Conservation (phyloP, 37 sponge, comb jelly and placozoan species). For the Amphimedon queenslandica region DNA sequence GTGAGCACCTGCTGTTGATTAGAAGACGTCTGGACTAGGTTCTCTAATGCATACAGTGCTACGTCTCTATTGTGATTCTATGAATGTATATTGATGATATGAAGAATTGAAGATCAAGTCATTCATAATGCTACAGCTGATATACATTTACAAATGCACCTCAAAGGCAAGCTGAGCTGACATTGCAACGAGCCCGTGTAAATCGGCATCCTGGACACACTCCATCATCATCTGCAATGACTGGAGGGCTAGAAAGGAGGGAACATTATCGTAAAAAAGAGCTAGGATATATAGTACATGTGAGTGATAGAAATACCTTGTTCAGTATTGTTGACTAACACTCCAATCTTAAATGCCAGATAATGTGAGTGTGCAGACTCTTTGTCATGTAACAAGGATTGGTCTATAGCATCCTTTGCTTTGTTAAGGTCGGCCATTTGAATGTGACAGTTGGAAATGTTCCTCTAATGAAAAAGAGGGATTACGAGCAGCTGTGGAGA, state of each 20-base stretch:
- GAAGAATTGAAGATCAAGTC: background rate
- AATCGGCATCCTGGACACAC: slow-evolving; percentile 14
- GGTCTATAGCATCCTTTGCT: slow-evolving; percentile 42
- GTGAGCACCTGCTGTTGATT: slow-evolving; percentile 58
- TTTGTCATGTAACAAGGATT: slow-evolving; percentile 34
- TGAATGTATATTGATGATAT: background rate
- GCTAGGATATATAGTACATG: background rate
- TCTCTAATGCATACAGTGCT: slow-evolving; percentile 67
- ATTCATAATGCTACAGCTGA: background rate
- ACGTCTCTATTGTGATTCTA: slow-evolving; percentile 61
- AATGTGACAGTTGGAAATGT: background rate
- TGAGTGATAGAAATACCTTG: slow-evolving; percentile 34
- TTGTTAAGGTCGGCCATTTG: too few species aligned
- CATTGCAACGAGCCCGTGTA: slow-evolving; percentile 66
- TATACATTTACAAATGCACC: slow-evolving; percentile 31
- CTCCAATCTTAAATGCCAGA: slow-evolving; percentile 69
- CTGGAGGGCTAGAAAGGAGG: slow-evolving; percentile 18
- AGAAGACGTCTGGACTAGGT: slow-evolving; percentile 27
- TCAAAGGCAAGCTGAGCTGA: slow-evolving; percentile 93
- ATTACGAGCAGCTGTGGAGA: background rate
- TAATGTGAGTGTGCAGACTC: slow-evolving; percentile 69
- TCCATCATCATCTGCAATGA: slow-evolving; percentile 21
- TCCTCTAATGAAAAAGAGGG: background rate
- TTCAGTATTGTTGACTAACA: slow-evolving; percentile 44
- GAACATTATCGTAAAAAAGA: too few species aligned